Evolutionary conservation across 2,797 vertebrate genomes (phyloP), one percentile per base, ranked within the genome.

Genomic region (Crenichthys baileyi): DNA sequence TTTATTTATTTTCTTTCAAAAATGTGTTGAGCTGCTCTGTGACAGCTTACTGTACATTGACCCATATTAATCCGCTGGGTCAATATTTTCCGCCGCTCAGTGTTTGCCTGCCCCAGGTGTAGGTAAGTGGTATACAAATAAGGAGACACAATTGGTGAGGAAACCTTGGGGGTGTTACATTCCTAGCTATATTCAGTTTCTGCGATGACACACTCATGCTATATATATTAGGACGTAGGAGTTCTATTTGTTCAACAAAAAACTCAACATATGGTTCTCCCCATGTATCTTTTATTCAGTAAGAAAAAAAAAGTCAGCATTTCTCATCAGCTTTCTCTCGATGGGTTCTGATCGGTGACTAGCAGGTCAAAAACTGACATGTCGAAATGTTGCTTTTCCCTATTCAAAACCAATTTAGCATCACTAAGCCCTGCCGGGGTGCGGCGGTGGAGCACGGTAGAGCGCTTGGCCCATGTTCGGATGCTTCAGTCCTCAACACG

Each of bases 11-110:
- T 15, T 61, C 0, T 29, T 13, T 31, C 26, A 39, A 39, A 39
- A 65, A 68, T 68, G 22, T 68, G 65, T 44, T 68, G 39, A 68
- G 65, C 20, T n/a, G 65, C 65, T 68, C 5, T 15, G 65, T 67
- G 39, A 41, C 65, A 68, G 65, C 44, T 68, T 44, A 65, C 18
- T 8, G 31, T 36, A 24, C 20, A 15, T 24, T 68, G 65, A 68
- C 39, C 65, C 65, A 44, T 24, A 24, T 13, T 68, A 68, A 68
- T 44, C 39, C 1, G 65, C 22, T 11, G 39, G 65, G 65, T 68
- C 65, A 22, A 68, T 68, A 41, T 11, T 68, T 68, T 68, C 65
- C 65, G 39, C 65, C n/a, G 65, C 39, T 41, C 11, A 1, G 36
- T 41, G 39, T 44, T 44, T 4, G 39, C 24, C 22, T n/a, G 65